Evolutionary conservation across 2,113 vertebrate species (phyloP), one percentile per base, ranked within the genome.

Genomic region (Patagioenas fasciata): DNA sequence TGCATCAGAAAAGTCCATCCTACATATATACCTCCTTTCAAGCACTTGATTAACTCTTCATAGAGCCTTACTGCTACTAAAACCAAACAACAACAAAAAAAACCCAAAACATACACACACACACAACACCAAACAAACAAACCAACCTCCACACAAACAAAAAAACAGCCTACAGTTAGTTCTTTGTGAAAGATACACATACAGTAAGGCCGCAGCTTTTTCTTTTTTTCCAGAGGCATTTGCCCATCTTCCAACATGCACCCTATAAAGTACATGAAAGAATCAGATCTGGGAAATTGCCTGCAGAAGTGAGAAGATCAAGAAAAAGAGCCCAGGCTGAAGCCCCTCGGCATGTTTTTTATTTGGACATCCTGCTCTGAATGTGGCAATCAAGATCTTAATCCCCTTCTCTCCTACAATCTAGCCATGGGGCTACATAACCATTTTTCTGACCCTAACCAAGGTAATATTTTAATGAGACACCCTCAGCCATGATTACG

Each of bases 381-480:
- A 79, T 24, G 70, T 79, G 73, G 21, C 60, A 62, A 47, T 42
- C 36, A 84, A 74, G 53, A 42, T 40, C 80, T 80, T 60, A 36
- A 53, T 19, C 29, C 15, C 17, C 44, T 47, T 4, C 10, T 42
- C 77, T 60, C 64, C 72, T 56, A 32, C 62, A 34, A 25, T 10
- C 48, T 40, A 44, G 11, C 48, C 26, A 51, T 18, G 29, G 50
- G 67, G 56, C 58, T 83, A 38, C 24, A 53, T 10, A 78, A 78
- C 65, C 85, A 66, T 72, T 84, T 86, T 69, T 44, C 88, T 86
- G 62, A 89, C 92, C 84, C 80, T 82, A 89, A 73, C 31, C 2
- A 6, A 54, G 44, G 78, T 79, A 92, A 62, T 81, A 71, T 93
- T 95, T 94, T 93, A 94, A 95, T 93, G 84, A 95, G 92, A 85